Evolutionary conservation across 2,113 vertebrate species (phyloP).

Genomic region (Sminthopsis crassicaudata): DNA sequence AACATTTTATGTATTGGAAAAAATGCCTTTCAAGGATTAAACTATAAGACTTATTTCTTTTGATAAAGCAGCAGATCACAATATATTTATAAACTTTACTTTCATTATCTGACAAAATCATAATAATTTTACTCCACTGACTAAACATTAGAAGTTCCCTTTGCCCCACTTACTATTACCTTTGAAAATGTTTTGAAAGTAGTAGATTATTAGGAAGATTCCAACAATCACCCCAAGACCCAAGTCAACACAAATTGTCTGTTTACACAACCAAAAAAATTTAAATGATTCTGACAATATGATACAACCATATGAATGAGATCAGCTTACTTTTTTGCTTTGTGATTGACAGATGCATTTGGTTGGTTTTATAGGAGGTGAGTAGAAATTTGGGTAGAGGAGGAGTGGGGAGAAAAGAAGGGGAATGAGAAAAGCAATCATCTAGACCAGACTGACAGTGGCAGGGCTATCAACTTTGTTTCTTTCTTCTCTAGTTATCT

Average conservation of each 20-base stretch:
- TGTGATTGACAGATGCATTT: slow-evolving; percentile 85
- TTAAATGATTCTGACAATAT: slow-evolving; percentile 7
- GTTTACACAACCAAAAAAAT: slow-evolving; percentile 44
- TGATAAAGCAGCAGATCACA: slow-evolving; percentile 3
- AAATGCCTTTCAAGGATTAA: slow-evolving; percentile 43
- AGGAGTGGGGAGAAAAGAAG: background rate
- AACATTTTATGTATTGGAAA: slow-evolving; percentile 5
- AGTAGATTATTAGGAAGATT: slow-evolving; percentile 18
- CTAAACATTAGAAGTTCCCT: slow-evolving; percentile 25
- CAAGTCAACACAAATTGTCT: slow-evolving; percentile 18
- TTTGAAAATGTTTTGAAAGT: slow-evolving; percentile 6
- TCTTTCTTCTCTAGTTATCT: background rate
- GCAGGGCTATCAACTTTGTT: slow-evolving; percentile 9
- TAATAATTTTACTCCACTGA: slow-evolving; percentile 8
- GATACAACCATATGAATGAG: slow-evolving; percentile 52
- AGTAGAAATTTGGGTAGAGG: background rate
- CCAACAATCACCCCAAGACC: slow-evolving; percentile 22
- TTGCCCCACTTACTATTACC: slow-evolving; percentile 28
- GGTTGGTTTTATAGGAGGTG: slow-evolving; percentile 69
- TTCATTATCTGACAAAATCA: slow-evolving; percentile 6
- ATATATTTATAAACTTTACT: slow-evolving; percentile 55
- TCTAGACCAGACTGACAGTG: slow-evolving; percentile 24
- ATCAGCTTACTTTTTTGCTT: slow-evolving; percentile 72
- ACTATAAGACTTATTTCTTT: slow-evolving; percentile 4
- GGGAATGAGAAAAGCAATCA: background rate